These are phyloP conservation scores for human (Homo sapiens) DNA, from an alignment of 2,113 vertebrate species.

Conservation along the genomic window DNA sequence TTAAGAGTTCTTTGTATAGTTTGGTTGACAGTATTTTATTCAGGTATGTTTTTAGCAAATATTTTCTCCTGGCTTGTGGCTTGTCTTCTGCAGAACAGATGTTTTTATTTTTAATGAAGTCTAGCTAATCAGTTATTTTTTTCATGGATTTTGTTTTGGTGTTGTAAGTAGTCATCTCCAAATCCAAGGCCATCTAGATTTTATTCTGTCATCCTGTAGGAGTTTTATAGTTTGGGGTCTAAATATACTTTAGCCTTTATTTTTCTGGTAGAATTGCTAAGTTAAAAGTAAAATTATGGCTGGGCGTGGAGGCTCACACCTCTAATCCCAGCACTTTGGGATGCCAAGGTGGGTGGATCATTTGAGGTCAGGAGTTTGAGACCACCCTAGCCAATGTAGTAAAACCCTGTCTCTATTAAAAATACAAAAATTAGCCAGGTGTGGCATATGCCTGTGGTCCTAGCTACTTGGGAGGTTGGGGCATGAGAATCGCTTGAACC, in stretches of 20 bases:
- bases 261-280: slow-evolving; percentile 25
- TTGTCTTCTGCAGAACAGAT: background rate
- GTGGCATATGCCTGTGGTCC: too few species aligned
- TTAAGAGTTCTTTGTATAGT: background rate
- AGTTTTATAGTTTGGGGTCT: background rate
- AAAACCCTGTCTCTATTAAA: too few species aligned
- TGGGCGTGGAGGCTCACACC: too few species aligned
- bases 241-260: background rate
- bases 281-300: slow-evolving; percentile 38
- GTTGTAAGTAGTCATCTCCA: background rate
- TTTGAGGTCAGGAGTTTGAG: too few species aligned
- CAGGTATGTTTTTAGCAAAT: background rate
- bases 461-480: too few species aligned
- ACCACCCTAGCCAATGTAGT: too few species aligned
- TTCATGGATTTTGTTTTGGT: background rate
- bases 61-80: background rate
- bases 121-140: background rate
- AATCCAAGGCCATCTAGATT: background rate
- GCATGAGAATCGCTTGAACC: too few species aligned
- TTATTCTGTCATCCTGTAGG: background rate
- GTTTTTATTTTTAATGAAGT: slow-evolving; percentile 21
- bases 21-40: background rate
- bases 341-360: too few species aligned
- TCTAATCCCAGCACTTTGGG: too few species aligned
- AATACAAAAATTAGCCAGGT: too few species aligned